Conservation (phyloP, 2,888 invertebrate genomes). For the Electrophaes corylata region DNA sequence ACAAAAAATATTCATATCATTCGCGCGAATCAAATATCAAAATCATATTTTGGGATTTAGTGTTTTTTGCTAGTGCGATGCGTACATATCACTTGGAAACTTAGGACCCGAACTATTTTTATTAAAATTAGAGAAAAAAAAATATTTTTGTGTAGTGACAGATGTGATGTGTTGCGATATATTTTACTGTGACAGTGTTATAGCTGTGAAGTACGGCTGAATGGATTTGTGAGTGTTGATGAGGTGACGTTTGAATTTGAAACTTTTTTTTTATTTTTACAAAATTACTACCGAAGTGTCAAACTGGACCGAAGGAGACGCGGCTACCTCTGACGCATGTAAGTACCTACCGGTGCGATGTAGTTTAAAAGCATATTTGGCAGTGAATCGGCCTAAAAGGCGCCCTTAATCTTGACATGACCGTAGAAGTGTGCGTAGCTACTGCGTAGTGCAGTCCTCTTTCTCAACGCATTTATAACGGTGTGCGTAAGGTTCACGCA, state of each 20-base stretch:
- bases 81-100: slow-evolving; percentile 82
- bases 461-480: slow-evolving; percentile 48
- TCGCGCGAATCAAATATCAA: slow-evolving; percentile 65
- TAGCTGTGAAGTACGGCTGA: slow-evolving; percentile 66
- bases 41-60: slow-evolving; percentile 68
- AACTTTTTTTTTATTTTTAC: slow-evolving; percentile 70
- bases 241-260: slow-evolving; percentile 72
- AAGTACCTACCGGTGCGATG: slow-evolving; percentile 64
- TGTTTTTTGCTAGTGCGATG: slow-evolving; percentile 70
- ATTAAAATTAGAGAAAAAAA: slow-evolving; percentile 59
- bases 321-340: slow-evolving; percentile 83
- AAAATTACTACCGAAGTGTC: slow-evolving; percentile 83
- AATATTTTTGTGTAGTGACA: slow-evolving; percentile 74
- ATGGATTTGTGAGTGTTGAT: slow-evolving; percentile 69
- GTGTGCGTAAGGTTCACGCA: slow-evolving; percentile 75
- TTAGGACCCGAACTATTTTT: slow-evolving; percentile 80
- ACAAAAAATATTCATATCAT: slow-evolving; percentile 72
- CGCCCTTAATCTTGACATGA: slow-evolving; percentile 73
- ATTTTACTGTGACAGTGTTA: slow-evolving; percentile 71
- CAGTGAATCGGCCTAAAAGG: slow-evolving; percentile 39
- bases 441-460: slow-evolving; percentile 39
- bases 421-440: slow-evolving; percentile 58
- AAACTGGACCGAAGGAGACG: slow-evolving; percentile 82
- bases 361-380: slow-evolving; percentile 20
- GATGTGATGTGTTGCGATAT: slow-evolving; percentile 71